These are phyloP conservation scores for Archocentrus centrarchus DNA, from an alignment of 2,113 vertebrate genomes.

Conservation along the genomic window DNA sequence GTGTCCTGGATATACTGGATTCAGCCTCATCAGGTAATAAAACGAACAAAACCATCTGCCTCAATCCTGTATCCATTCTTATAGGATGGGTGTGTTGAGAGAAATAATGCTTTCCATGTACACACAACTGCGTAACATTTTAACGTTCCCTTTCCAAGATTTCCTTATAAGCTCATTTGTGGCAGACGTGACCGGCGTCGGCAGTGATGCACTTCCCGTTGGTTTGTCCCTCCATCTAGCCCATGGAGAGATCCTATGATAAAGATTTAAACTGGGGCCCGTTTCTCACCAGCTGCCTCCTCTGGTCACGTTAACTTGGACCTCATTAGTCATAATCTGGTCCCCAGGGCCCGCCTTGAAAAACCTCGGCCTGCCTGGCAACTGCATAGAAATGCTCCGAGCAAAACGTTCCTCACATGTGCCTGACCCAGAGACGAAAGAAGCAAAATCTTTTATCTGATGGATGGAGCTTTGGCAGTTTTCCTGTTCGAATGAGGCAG, in stretches of 20 bases:
- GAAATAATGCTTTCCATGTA: background rate
- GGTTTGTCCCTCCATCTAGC: constrained; percentile 70
- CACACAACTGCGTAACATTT: background rate
- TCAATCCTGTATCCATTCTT: constrained; percentile 9
- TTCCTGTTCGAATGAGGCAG: constrained; percentile 54
- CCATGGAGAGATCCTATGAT: constrained; percentile 72
- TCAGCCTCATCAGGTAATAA: constrained; percentile 54
- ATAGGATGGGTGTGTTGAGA: background rate
- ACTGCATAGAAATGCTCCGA: constrained; percentile 54
- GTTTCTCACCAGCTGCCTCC: constrained; percentile 71
- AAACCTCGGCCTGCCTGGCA: constrained; percentile 65
- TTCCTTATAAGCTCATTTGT: constrained; percentile 61
- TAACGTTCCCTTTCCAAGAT: constrained; percentile 19
- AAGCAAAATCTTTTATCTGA: constrained; percentile 73
- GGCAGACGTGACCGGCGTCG: constrained; percentile 60
- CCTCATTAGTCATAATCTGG: constrained; percentile 80
- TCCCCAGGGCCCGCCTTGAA: constrained; percentile 75
- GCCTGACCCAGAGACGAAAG: constrained; percentile 52
- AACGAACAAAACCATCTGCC: constrained; percentile 49
- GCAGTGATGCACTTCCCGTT: constrained; percentile 74
- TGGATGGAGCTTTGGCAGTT: constrained; percentile 59
- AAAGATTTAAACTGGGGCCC: constrained; percentile 63
- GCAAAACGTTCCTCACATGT: constrained; percentile 59
- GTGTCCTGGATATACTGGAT: constrained; percentile 48
- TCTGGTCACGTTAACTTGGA: constrained; percentile 76